Conservation (phyloP, 2,113 vertebrate species). For the Tursiops truncatus region DNA sequence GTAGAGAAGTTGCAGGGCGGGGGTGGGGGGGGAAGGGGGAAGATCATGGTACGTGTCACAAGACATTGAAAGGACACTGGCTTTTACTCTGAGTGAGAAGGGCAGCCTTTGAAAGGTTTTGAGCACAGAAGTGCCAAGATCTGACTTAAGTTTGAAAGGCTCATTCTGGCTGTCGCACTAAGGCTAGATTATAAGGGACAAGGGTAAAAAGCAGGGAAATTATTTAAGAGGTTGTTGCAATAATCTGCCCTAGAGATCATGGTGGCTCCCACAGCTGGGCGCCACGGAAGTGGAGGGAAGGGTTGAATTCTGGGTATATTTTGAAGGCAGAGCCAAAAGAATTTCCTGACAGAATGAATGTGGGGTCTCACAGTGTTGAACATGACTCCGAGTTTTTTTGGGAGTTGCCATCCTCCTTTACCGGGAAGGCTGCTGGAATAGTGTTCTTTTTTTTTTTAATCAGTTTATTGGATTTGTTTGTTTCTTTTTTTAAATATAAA, state of each 20-base stretch:
- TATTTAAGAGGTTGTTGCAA: not conserved
- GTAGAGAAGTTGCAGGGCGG: not conserved
- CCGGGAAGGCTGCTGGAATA: not conserved
- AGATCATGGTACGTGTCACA: not conserved
- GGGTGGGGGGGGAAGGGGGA: not conserved
- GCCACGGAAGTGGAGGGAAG: not conserved
- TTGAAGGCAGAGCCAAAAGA: not conserved
- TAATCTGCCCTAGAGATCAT: not conserved
- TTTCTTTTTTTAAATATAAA: too few species aligned
- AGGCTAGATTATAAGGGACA: not conserved
- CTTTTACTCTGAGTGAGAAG: slow-evolving; percentile 1
- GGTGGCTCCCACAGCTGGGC: not conserved
- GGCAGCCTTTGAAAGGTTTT: not conserved
- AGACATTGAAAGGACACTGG: not conserved
- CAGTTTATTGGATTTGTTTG: too few species aligned
- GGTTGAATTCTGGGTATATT: not conserved
- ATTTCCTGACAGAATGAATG: not conserved
- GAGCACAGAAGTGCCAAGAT: not conserved
- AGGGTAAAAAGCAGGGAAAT: not conserved
- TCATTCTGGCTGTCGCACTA: not conserved
- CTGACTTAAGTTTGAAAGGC: slow-evolving; percentile 1
- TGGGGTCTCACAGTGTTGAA: not conserved
- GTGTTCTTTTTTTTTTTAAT: not conserved
- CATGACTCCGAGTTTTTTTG: not conserved
- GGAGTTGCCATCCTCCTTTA: not conserved